Conservation (phyloP, 2,888 invertebrate genomes). For the Neria commutata region DNA sequence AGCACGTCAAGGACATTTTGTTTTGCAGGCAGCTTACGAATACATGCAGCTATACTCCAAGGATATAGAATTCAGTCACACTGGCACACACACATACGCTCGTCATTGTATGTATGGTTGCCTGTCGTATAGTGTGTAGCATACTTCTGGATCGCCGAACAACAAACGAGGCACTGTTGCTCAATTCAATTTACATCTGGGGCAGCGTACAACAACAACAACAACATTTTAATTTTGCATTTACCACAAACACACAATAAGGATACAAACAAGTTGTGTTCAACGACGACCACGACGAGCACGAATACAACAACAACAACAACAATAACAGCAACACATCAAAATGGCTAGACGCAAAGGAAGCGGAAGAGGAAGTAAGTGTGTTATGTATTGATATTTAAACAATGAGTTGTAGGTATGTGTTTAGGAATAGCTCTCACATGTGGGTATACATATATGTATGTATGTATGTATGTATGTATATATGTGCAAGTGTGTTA, state of each 20-base stretch:
- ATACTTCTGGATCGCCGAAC: background rate
- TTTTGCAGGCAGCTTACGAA: background rate
- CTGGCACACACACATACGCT: background rate
- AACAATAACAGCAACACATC: constrained; percentile 2
- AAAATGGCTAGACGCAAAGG: constrained; percentile 52
- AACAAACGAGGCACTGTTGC: constrained; percentile 2
- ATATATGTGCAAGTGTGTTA: too few relatives aligned
- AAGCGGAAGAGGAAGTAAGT: constrained; percentile 56
- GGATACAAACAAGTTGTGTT: constrained; percentile 6
- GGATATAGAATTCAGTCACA: background rate
- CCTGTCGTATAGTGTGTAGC: too few relatives aligned
- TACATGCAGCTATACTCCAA: background rate
- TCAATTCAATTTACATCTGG: background rate
- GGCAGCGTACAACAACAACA: background rate
- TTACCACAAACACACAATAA: too few relatives aligned
- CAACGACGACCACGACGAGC: background rate
- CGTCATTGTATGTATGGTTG: background rate
- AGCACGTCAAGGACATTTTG: constrained; percentile 23
- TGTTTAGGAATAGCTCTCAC: background rate
- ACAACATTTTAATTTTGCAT: too few relatives aligned
- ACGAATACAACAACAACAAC: constrained; percentile 12
- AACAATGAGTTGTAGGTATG: background rate
- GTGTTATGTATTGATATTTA: too few relatives aligned
- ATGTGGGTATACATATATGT: too few relatives aligned
- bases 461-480: too few relatives aligned